These are phyloP conservation scores for Epinephelus moara DNA, from an alignment of 2,113 vertebrate species.

Conservation along the genomic window DNA sequence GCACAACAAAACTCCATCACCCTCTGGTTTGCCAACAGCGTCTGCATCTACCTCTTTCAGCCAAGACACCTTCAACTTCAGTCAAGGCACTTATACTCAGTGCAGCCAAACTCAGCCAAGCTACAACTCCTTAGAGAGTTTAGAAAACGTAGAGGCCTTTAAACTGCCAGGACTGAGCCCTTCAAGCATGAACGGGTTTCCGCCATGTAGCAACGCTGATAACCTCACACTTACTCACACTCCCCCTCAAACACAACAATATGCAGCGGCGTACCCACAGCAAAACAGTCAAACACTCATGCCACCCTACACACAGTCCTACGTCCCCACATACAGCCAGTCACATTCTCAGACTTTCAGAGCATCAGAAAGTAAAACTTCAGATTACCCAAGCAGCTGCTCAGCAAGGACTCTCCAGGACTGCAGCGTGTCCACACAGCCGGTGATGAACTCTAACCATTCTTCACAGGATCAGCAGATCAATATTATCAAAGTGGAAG, in stretches of 20 bases:
- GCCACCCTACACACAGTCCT: constrained; percentile 70
- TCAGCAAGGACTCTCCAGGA: constrained; percentile 66
- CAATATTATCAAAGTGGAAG: constrained; percentile 85
- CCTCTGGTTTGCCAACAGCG: constrained; percentile 56
- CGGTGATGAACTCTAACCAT: constrained; percentile 43
- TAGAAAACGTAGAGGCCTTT: constrained; percentile 79
- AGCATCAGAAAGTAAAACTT: constrained; percentile 67
- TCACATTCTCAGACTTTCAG: constrained; percentile 71
- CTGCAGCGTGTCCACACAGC: constrained; percentile 68
- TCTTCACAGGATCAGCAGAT: constrained; percentile 69
- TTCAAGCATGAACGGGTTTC: constrained; percentile 79
- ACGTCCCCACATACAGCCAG: constrained; percentile 65
- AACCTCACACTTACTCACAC: constrained; percentile 70
- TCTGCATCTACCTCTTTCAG: constrained; percentile 74
- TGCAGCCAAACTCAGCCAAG: constrained; percentile 77
- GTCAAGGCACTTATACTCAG: constrained; percentile 79
- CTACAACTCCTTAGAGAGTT: constrained; percentile 75
- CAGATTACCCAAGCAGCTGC: constrained; percentile 71
- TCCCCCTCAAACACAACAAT: constrained; percentile 64
- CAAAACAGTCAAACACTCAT: constrained; percentile 71
- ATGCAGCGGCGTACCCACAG: constrained; percentile 69
- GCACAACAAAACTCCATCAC: constrained; percentile 71
- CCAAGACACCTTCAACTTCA: constrained; percentile 74
- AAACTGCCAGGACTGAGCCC: constrained; percentile 79
- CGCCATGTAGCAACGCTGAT: constrained; percentile 73